Evolutionary conservation across 2,797 vertebrate genomes (phyloP), one percentile per base, ranked within the genome.

Genomic region (Novumbra hubbsi): DNA sequence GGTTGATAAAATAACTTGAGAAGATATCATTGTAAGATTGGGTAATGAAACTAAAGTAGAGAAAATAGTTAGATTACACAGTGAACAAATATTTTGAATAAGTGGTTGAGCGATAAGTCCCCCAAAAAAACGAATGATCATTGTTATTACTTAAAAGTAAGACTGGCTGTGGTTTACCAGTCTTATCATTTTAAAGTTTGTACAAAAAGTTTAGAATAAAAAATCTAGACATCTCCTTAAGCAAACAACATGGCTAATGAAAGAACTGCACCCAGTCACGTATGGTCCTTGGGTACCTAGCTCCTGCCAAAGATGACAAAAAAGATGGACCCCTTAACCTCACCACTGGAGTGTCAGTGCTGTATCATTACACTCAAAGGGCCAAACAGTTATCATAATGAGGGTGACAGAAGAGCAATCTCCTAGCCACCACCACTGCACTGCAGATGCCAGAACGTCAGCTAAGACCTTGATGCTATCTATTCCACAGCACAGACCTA

Each of bases 361-460:
- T 85, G 85, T 81, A 83, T 91, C 87, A 91, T 92, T 90, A 87
- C 76, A 85, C 79, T 88, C 85, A 92, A 89, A 92, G 91, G 89
- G 87, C 88, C 90, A 89, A 90, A 81, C 80, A 86, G 88, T 90
- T 88, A 90, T 86, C 86, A 84, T 89, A 90, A 90, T 90, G 87
- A 91, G 90, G 82, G 81, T 78, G 87, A 90, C 86, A 81, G 83
- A 85, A 74, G 81, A 85, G 82, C 80, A 75, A 83, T 87, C 83
- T 84, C 38, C 55, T 73, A 81, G 71, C 80, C 75, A 74, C 80
- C 74, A 73, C 81, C 64, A 49, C 83, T 81, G 76, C 87, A 87
- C 78, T 81, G 68, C 81, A 81, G 74, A 77, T 76, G 81, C 83
- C 78, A 84, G 86, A 87, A 83, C 76, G 83, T 77, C 76, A 79